Percentiles rank a stretch among this genome's conserved stretches.
These are phyloP conservation scores for Furcula furcula DNA, from an alignment of 2,888 invertebrate species.

Conservation along the genomic window DNA sequence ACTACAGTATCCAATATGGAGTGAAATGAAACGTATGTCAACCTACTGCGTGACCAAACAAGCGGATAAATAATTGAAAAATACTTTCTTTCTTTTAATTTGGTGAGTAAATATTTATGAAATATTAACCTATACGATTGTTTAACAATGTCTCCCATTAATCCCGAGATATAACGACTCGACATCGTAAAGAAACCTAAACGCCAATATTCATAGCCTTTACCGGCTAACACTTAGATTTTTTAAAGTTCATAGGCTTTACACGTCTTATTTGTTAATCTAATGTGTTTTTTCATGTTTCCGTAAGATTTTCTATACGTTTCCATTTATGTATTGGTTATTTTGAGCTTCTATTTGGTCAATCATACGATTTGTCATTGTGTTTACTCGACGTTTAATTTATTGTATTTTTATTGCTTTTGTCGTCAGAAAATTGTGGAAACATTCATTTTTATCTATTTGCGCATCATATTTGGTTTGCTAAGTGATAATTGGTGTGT, in stretches of 20 bases:
- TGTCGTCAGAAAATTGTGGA: conserved; percentile 14
- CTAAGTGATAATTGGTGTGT: conserved; percentile 27
- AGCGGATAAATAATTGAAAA: conserved; percentile 69
- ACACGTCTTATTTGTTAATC: no score
- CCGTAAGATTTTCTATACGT: no score
- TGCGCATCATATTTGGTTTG: conserved; percentile 18
- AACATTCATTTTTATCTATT: conserved; percentile 17
- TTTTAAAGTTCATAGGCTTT: conserved; percentile 29
- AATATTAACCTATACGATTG: conserved; percentile 15
- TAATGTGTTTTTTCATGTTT: no score
- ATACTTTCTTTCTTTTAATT: conserved; percentile 53
- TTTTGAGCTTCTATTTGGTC: no score
- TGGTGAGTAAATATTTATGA: conserved; percentile 56
- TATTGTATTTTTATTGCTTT: conserved; percentile 22
- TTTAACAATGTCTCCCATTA: conserved; percentile 13
- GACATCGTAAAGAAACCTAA: conserved; percentile 25
- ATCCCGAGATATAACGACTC: conserved; percentile 7
- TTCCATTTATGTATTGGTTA: no score
- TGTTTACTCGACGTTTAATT: conserved; percentile 32
- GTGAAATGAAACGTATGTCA: conserved; percentile 75
- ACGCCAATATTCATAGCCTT: conserved; percentile 37
- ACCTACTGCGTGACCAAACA: conserved; percentile 64
- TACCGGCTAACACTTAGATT: conserved; percentile 53
- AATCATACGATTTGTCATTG: conserved; percentile 35
- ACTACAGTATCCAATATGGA: conserved; percentile 73